phyloP scores from a whole-genome alignment of 2,113 vertebrate species.

The Chunga burmeisteri region DNA sequence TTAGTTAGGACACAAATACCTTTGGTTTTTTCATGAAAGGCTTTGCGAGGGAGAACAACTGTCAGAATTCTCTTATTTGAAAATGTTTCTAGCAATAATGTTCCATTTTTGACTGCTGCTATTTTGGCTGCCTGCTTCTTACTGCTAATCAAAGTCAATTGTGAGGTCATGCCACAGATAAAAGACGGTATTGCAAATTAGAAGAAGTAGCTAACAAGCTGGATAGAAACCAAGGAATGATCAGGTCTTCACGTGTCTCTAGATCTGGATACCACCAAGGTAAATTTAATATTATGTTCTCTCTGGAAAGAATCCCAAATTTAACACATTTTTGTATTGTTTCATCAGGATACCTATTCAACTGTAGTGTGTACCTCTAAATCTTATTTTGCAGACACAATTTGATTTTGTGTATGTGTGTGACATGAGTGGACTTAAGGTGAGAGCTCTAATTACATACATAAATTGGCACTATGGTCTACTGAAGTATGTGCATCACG shows the following conservation, averaged over 20 bases:
- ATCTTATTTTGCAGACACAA: neutral
- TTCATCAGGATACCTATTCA: neutral
- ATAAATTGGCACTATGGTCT: neutral
- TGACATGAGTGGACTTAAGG: neutral
- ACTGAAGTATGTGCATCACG: neutral
- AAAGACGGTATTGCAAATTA: neutral
- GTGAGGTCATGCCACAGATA: neutral
- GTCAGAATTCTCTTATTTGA: neutral
- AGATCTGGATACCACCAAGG: neutral
- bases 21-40: neutral
- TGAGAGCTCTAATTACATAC: neutral
- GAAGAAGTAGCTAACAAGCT: neutral
- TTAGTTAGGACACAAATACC: neutral
- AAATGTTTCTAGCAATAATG: neutral
- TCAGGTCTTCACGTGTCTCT: neutral
- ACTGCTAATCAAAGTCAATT: neutral
- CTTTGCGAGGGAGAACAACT: neutral
- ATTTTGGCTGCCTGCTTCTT: neutral
- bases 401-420: neutral
- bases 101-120: neutral
- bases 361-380: neutral
- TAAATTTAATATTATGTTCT: neutral
- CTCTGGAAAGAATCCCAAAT: neutral
- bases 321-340: neutral
- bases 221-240: neutral